Base-by-base conservation (phyloP, 1,140 invertebrate species). In the Geopemphigus sp. region DNA sequence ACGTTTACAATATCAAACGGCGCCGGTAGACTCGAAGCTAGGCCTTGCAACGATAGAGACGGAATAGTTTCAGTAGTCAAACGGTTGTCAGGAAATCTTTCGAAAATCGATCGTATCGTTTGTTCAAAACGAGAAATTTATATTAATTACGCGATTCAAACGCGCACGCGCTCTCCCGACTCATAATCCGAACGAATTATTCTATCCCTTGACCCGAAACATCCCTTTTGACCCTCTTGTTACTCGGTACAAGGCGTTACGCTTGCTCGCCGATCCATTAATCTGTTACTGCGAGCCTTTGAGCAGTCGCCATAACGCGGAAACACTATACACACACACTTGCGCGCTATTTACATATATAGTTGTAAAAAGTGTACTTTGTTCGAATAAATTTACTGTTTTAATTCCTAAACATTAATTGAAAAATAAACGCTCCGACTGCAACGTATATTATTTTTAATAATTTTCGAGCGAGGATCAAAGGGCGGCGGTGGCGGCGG, bases 261-360 rank as follows among this genome's bases (percentile, higher is more conserved):
- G 39, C 64, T 68, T 68, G 39, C 64, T 68, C 39, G 15, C 64
- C 39, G 39, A 68, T 68, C 64, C 64, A 68, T 47, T 68, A 68
- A 64, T 68, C 64, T 68, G 45, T 47, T 47, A 47, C n/a, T 47
- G 39, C n/a, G 19, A 68, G 32, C 45, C 64, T 68, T 68, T 68
- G 64, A 47, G n/a, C 4, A 63, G 29, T n/a, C 15, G 24, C 12
- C 29, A 64, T 39, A 50, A 12, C 47, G 14, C 19, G 19, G 29
- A 12, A 64, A 64, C 32, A 3, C 19, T 64, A 32, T 32, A 1
- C 15, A 32, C 15, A 39, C 8, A 39, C 17, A 54, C 15, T 3
- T 19, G 15, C 4, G 2, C 3, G 15, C 8, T 53, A 53, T 53
- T 14, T 1, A 19, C 15, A 17, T 19, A 54, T 64, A n/a, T n/a